A percentile compares a stretch with the other conserved stretches of the same genome.
Conservation (phyloP, 2,888 invertebrate genomes). For the Cheilosia vulpina region DNA sequence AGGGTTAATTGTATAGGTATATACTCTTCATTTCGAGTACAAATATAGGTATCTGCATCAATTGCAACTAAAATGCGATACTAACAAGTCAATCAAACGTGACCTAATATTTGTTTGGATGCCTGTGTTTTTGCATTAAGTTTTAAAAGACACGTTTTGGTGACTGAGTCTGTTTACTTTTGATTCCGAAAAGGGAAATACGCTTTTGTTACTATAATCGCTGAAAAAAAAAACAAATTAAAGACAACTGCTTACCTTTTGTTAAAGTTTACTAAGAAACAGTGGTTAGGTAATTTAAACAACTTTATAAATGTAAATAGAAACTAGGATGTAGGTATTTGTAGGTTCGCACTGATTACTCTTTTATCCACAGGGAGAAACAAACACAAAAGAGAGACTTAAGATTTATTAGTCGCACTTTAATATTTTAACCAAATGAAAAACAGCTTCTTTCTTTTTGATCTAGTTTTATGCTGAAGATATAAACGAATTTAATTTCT, state of each 20-base stretch:
- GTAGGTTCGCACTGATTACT: background rate
- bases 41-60: conserved; percentile 4
- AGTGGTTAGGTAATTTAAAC: background rate
- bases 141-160: conserved; percentile 30
- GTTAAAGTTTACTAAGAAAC: conserved; percentile 10
- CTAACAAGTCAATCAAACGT: conserved; percentile 47
- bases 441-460: conserved; percentile 12
- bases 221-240: background rate
- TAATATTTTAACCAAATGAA: conserved; percentile 7
- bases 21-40: background rate
- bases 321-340: background rate
- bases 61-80: conserved; percentile 34
- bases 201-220: conserved; percentile 1
- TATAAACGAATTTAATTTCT: conserved; percentile 54
- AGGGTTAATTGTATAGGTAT: conserved; percentile 39
- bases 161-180: background rate
- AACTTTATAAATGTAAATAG: conserved; percentile 24
- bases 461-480: conserved; percentile 35
- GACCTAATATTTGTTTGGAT: conserved; percentile 36
- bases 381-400: conserved; percentile 32
- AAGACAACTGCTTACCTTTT: conserved; percentile 46
- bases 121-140: conserved; percentile 23
- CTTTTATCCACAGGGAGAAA: conserved; percentile 2
- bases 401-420: conserved; percentile 16
- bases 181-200: conserved; percentile 12